Conservation (phyloP, 2,888 invertebrate species). For the Apotomis capreana region DNA sequence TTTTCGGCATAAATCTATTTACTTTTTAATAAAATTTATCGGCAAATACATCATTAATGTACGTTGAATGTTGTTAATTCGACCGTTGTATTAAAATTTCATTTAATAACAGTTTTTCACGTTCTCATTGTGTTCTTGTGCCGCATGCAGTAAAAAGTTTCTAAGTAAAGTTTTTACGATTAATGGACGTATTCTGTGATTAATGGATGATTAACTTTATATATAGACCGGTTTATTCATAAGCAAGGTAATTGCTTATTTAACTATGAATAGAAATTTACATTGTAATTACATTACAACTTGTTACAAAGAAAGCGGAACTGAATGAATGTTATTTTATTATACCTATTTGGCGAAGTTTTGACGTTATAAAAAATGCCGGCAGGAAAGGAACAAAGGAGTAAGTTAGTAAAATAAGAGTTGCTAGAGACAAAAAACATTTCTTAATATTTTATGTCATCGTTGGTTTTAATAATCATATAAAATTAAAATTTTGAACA, state of each 20-base stretch:
- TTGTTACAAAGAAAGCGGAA: background rate
- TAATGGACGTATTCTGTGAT: background rate
- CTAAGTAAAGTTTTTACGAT: conserved; percentile 15
- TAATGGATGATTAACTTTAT: conserved; percentile 4
- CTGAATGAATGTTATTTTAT: background rate
- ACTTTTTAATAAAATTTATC: background rate
- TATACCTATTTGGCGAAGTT: background rate
- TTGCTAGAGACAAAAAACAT: background rate
- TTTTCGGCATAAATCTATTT: too few relatives aligned
- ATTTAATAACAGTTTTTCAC: background rate
- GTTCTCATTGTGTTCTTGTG: conserved; percentile 22
- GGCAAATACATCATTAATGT: background rate
- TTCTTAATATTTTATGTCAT: background rate
- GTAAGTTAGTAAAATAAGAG: too few relatives aligned
- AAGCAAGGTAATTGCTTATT: conserved; percentile 16
- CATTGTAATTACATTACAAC: background rate
- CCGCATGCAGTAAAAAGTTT: conserved; percentile 24
- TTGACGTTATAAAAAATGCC: background rate
- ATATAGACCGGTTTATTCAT: conserved; percentile 5
- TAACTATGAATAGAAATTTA: background rate
- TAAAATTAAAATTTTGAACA: background rate
- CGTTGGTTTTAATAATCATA: background rate
- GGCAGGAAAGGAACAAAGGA: background rate
- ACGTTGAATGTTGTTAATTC: background rate
- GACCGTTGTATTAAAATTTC: background rate